Conservation (phyloP, 2,888 invertebrate genomes). For the Hipparchia sbordonii region DNA sequence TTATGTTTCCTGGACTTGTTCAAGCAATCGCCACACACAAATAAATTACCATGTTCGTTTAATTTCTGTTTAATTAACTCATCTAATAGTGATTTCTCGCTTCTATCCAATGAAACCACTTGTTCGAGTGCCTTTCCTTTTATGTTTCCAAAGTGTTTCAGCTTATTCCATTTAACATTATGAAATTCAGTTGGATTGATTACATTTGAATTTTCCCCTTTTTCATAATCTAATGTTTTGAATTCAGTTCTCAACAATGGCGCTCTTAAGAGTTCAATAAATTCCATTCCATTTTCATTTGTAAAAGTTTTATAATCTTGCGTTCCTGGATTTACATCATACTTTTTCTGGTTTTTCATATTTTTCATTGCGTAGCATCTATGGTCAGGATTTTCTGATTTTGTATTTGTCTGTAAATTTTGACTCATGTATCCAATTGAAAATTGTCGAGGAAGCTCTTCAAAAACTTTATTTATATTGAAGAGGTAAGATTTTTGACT, state of each 20-base stretch:
- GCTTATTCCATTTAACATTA: background rate
- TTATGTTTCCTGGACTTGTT: constrained; percentile 15
- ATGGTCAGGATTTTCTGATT: constrained; percentile 2
- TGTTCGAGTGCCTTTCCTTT: background rate
- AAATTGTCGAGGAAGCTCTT: constrained; percentile 27
- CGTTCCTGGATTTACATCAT: background rate
- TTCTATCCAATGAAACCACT: background rate
- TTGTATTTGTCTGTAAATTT: constrained; percentile 11
- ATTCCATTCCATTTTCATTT: constrained; percentile 1
- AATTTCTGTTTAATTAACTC: constrained; percentile 4
- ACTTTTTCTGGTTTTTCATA: background rate
- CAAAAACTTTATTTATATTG: constrained; percentile 22
- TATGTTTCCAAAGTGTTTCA: background rate
- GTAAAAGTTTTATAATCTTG: background rate
- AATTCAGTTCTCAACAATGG: constrained; percentile 11
- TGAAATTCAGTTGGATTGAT: background rate
- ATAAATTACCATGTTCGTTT: constrained; percentile 30
- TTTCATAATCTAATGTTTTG: constrained; percentile 1
- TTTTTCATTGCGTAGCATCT: background rate
- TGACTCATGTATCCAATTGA: constrained; percentile 22
- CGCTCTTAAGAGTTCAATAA: background rate
- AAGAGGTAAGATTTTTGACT: constrained; percentile 18
- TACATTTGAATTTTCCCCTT: no score
- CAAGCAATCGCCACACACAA: constrained; percentile 33
- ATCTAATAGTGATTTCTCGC: background rate